Evolutionary conservation across 2,113 vertebrate species (phyloP).

Genomic region (Cervus canadensis): DNA sequence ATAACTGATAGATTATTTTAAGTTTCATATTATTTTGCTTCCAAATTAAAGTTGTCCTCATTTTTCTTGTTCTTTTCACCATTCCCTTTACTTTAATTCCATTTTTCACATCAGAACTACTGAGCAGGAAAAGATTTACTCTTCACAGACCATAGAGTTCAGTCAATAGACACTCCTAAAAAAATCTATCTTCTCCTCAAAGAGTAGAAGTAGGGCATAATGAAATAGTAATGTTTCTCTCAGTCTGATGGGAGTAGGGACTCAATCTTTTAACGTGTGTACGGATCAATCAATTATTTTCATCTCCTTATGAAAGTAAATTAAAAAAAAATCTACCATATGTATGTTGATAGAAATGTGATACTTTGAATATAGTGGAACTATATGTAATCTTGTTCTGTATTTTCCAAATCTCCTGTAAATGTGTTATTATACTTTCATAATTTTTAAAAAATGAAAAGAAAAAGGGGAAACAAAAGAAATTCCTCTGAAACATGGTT

Average conservation of each 20-base stretch:
- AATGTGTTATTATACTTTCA: not conserved
- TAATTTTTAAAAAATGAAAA: not conserved
- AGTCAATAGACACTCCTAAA: not conserved
- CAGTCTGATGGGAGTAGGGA: not conserved
- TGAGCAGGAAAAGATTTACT: not conserved
- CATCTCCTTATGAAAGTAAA: not conserved
- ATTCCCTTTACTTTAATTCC: not conserved
- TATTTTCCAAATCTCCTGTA: not conserved
- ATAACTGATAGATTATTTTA: not conserved
- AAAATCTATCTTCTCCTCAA: rapidly evolving
- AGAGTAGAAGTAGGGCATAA: not conserved
- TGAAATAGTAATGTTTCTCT: not conserved
- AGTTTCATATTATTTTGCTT: not conserved
- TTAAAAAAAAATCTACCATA: not conserved
- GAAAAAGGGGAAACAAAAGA: not conserved
- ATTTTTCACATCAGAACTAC: not conserved
- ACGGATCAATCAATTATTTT: not conserved
- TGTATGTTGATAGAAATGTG: not conserved
- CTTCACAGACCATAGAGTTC: not conserved
- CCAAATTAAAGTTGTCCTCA: not conserved
- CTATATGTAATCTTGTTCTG: not conserved
- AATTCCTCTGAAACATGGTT: not conserved
- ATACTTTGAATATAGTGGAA: not conserved
- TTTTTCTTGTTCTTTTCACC: not conserved
- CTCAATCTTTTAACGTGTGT: not conserved